Conservation (phyloP, 1,140 invertebrate genomes). For the Drosophila orosa region DNA sequence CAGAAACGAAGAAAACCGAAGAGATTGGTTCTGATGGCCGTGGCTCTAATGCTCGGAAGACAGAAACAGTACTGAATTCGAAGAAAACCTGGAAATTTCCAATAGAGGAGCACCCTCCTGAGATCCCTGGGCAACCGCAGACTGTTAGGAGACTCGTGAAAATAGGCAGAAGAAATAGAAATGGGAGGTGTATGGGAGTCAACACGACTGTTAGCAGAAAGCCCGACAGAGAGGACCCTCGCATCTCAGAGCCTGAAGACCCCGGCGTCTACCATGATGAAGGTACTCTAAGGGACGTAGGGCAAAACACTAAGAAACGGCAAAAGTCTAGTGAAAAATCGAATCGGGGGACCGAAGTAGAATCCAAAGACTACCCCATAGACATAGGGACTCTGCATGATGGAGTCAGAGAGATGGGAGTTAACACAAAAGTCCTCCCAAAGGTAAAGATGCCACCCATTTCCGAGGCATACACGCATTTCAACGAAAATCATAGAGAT, state of each 20-base stretch:
- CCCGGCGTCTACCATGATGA: neutral
- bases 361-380: neutral
- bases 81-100: neutral
- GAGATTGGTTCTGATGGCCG: too few species aligned
- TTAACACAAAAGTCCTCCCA: conserved; percentile 17
- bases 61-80: neutral
- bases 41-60: too few species aligned
- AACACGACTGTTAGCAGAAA: conserved; percentile 23
- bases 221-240: neutral
- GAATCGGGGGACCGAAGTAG: neutral
- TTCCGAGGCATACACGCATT: neutral
- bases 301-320: neutral
- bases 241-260: neutral
- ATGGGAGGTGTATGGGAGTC: neutral
- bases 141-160: neutral
- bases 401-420: conserved; percentile 6
- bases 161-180: neutral
- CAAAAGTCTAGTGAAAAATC: neutral
- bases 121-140: conserved; percentile 4
- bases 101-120: neutral
- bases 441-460: neutral
- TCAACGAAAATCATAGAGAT: neutral
- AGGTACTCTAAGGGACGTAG: neutral
- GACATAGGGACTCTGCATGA: neutral
- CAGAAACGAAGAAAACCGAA: too few species aligned